A percentile compares a stretch with the other conserved stretches of the same genome.
Conservation (phyloP, 2,888 invertebrate genomes). For the Scaptomyza polygonia region DNA sequence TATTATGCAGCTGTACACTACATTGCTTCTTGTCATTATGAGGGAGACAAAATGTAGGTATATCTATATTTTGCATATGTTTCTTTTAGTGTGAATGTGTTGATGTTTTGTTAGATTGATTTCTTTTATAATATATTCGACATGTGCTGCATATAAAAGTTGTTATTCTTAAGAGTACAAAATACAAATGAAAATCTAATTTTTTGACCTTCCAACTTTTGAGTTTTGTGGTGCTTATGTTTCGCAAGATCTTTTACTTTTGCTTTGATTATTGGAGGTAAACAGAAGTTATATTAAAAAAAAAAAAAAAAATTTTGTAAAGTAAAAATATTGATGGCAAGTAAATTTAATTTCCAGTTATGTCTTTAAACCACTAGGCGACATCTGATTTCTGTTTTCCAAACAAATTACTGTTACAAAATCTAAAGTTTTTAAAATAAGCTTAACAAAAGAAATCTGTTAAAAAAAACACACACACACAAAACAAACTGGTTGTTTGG, state of each 20-base stretch:
- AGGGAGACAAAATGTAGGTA: constrained; percentile 42
- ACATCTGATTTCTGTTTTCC: constrained; percentile 20
- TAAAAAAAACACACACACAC: constrained; percentile 35
- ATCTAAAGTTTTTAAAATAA: constrained; percentile 32
- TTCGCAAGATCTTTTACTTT: constrained; percentile 14
- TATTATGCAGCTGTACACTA: constrained; percentile 47
- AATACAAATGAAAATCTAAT: constrained; percentile 12
- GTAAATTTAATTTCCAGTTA: constrained; percentile 14
- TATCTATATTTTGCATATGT: constrained; percentile 25
- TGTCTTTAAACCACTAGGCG: constrained; percentile 11
- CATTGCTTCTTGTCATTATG: constrained; percentile 46
- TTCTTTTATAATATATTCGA: constrained; percentile 4
- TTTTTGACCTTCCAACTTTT: constrained; percentile 26
- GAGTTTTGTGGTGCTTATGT: constrained; percentile 10
- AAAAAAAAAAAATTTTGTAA: constrained; percentile 31
- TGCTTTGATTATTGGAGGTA: constrained; percentile 16
- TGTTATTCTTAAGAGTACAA: constrained; percentile 27
- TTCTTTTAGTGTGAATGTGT: constrained; percentile 2
- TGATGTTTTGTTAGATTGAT: constrained; percentile 13
- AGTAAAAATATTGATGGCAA: constrained; percentile 20
- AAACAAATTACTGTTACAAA: constrained; percentile 31
- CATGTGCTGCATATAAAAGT: constrained; percentile 19
- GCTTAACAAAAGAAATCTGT: constrained; percentile 13
- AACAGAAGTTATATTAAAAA: too few species aligned
- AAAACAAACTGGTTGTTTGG: constrained; percentile 28